phyloP scores from a whole-genome alignment of 2,797 vertebrate species.

The Leucoraja ocellata region DNA sequence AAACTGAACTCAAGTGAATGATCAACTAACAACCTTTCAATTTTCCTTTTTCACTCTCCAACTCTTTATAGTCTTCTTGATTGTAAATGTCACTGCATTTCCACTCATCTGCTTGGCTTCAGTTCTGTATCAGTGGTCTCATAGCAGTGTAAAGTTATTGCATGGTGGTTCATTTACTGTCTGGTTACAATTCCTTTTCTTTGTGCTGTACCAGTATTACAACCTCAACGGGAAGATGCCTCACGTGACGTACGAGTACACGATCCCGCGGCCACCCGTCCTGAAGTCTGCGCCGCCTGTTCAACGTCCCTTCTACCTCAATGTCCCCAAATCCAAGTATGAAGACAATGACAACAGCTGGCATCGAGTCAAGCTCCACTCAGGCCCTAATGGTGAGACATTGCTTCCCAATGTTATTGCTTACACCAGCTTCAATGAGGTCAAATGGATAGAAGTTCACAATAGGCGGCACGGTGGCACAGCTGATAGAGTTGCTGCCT shows the following conservation, averaged over 20 bases:
- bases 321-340: conserved; percentile 46
- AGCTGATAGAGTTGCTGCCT: too few species aligned
- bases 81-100: background rate
- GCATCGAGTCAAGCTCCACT: conserved; percentile 13
- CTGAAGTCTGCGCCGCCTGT: conserved; percentile 47
- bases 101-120: background rate
- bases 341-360: conserved; percentile 11
- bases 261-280: conserved; percentile 54
- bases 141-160: background rate
- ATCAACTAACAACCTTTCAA: background rate
- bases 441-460: conserved; percentile 41
- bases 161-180: background rate
- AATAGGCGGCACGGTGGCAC: background rate
- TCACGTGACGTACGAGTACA: conserved; percentile 79
- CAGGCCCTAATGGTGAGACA: conserved; percentile 21
- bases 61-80: too few species aligned
- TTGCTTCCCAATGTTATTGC: conserved; percentile 38
- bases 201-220: conserved; percentile 63
- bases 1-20: background rate
- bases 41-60: background rate
- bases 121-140: background rate
- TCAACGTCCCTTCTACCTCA: conserved; percentile 45
- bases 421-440: conserved; percentile 45
- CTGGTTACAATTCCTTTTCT: background rate
- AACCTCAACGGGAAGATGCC: conserved; percentile 83